Conservation (phyloP, 2,113 vertebrate species). For the Calidris pygmaea region DNA sequence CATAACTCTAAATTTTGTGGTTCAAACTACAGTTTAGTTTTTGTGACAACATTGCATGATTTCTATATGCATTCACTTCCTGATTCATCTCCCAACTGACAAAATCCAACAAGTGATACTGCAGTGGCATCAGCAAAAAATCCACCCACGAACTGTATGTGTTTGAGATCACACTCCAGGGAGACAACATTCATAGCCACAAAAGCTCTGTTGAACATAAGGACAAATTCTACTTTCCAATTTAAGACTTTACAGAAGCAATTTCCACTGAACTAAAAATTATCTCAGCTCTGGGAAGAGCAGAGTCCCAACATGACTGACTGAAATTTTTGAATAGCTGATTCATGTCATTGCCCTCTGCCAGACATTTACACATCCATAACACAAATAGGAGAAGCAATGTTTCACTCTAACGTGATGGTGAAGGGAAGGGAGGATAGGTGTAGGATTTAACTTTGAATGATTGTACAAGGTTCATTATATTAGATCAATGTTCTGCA, state of each 20-base stretch:
- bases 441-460: background rate
- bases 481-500: background rate
- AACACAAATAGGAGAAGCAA: background rate
- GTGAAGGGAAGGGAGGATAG: background rate
- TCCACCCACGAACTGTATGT: fast-evolving
- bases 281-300: background rate
- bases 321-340: background rate
- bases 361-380: background rate
- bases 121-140: background rate
- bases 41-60: background rate
- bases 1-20: background rate
- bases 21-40: background rate
- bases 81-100: background rate
- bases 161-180: background rate
- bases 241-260: background rate
- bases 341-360: background rate
- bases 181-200: background rate
- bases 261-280: background rate
- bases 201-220: background rate
- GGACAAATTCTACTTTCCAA: background rate
- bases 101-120: background rate
- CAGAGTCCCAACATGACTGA: background rate
- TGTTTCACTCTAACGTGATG: background rate
- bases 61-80: background rate
- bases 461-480: background rate